These are phyloP conservation scores for Halcyon malimbica DNA, from an alignment of 2,113 vertebrate genomes.

Conservation along the genomic window DNA sequence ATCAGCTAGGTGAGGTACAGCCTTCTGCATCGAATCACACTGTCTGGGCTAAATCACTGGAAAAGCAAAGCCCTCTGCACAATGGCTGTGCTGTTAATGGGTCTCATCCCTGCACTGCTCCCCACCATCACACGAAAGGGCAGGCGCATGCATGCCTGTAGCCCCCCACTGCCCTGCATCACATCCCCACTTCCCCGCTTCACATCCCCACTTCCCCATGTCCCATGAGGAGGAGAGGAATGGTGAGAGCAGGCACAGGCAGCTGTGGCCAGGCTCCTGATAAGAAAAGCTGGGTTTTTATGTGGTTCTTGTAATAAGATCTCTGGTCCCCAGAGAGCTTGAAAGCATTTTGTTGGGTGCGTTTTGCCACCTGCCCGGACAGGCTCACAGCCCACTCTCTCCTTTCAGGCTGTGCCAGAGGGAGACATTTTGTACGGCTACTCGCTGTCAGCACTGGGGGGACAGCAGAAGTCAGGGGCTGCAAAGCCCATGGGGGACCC, in stretches of 20 bases:
- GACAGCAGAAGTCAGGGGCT: not conserved
- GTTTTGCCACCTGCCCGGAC: accelerated
- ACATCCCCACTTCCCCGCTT: accelerated
- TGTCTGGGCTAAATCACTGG: not conserved
- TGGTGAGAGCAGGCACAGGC: accelerated
- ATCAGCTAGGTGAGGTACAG: not conserved
- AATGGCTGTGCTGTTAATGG: accelerated
- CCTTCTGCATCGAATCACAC: not conserved
- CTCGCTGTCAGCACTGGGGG: accelerated
- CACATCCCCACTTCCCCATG: not conserved
- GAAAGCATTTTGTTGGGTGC: not conserved
- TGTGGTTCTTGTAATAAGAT: not conserved
- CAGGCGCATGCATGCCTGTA: accelerated
- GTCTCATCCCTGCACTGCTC: accelerated
- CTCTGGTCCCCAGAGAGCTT: not conserved
- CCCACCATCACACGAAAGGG: not conserved
- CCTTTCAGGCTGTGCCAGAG: not conserved
- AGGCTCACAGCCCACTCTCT: not conserved
- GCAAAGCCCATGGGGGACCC: not conserved
- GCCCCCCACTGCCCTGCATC: too few relatives aligned
- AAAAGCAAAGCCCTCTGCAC: not conserved
- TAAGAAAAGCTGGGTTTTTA: not conserved
- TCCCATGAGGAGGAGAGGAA: accelerated
- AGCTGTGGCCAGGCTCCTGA: not conserved
- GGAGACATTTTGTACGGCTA: accelerated